Conservation (phyloP, 2,888 invertebrate species). For the Zaprionus bogoriensis region DNA sequence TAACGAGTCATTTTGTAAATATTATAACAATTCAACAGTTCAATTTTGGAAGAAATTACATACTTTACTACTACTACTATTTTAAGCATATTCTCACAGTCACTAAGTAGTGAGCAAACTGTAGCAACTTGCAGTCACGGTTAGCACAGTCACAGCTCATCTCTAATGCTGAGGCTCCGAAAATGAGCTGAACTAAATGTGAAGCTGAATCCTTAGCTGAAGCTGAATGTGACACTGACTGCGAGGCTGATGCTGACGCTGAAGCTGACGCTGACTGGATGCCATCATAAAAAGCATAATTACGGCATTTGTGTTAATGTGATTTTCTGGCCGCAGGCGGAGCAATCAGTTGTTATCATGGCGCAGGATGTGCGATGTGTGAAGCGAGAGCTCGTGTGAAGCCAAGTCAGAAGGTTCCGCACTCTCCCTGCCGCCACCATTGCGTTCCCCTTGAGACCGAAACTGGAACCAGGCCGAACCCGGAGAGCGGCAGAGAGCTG, state of each 20-base stretch:
- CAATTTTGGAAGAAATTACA: no score
- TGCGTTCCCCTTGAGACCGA: no score
- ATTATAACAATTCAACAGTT: no score
- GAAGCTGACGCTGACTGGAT: constrained; percentile 32
- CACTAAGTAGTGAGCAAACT: no score
- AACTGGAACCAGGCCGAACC: constrained; percentile 4
- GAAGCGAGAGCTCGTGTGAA: constrained; percentile 23
- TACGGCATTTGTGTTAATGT: constrained; percentile 80
- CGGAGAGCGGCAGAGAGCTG: constrained; percentile 38
- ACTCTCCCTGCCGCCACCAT: not conserved
- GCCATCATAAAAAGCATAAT: constrained; percentile 76
- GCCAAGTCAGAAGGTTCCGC: constrained; percentile 17
- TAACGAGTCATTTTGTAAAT: no score
- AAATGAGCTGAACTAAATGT: not conserved
- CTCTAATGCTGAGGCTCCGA: not conserved
- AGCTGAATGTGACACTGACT: constrained; percentile 7
- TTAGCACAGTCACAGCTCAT: not conserved
- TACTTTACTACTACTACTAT: no score
- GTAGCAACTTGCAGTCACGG: no score
- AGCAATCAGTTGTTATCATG: constrained; percentile 65
- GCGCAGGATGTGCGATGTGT: constrained; percentile 45
- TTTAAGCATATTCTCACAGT: no score
- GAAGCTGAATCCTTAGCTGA: not conserved
- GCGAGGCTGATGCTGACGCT: constrained; percentile 1
- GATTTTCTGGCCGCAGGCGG: constrained; percentile 76